Percentiles rank a stretch among this genome's conserved stretches.
Conservation (phyloP, 2,797 vertebrate species). For the Ctenosaura bakeri region DNA sequence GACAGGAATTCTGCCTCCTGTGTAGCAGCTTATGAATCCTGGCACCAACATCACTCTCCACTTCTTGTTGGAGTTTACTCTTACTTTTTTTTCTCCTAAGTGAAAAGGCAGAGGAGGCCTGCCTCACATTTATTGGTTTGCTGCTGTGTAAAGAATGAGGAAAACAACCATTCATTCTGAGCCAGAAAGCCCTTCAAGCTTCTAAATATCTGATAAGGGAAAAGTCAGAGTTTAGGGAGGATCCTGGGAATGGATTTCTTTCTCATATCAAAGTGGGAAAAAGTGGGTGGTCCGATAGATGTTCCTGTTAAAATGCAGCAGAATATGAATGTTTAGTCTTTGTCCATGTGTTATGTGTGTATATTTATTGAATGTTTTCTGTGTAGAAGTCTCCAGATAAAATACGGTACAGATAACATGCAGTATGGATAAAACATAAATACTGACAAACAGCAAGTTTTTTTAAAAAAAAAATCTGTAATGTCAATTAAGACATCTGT, state of each 20-base stretch:
- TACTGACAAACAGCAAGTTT: not conserved
- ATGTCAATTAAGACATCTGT: no score
- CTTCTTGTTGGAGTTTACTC: constrained; percentile 16
- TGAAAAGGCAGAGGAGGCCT: constrained; percentile 56
- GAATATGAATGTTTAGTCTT: not conserved
- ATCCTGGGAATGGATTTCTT: not conserved
- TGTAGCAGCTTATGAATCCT: constrained; percentile 60
- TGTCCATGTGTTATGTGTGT: not conserved
- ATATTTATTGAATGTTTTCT: not conserved
- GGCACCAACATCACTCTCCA: constrained; percentile 47
- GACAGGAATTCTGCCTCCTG: constrained; percentile 56
- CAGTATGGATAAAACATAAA: not conserved
- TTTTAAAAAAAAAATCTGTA: not conserved
- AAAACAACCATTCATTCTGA: constrained; percentile 57
- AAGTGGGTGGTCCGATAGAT: not conserved
- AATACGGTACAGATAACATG: not conserved
- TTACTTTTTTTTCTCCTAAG: constrained; percentile 54
- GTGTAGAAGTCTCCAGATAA: not conserved
- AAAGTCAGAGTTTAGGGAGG: not conserved
- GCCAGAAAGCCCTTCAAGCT: constrained; percentile 23
- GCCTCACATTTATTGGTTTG: constrained; percentile 52
- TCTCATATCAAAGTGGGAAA: not conserved
- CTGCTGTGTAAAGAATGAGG: constrained; percentile 46
- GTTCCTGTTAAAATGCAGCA: not conserved
- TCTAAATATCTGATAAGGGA: constrained; percentile 46